Conservation (phyloP, 1,140 invertebrate species). For the Ectropis grisescens region DNA sequence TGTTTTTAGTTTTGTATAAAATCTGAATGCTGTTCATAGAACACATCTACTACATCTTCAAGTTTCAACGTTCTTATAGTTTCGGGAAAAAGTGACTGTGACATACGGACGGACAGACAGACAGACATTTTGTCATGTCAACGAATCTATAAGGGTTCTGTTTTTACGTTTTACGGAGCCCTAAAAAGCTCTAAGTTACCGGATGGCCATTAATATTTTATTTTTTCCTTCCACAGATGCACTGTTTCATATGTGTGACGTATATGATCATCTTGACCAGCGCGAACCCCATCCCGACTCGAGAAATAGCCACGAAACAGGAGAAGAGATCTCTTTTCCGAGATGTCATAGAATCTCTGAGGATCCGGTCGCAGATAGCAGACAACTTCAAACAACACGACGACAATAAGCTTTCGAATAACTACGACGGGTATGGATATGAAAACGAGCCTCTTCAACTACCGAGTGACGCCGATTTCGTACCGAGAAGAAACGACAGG, state of each 20-base stretch:
- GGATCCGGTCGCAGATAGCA: slow-evolving; percentile 36
- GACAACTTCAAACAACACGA: slow-evolving; percentile 38
- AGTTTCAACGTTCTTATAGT: no score
- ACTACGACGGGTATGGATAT: slow-evolving; percentile 29
- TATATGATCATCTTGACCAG: slow-evolving; percentile 46
- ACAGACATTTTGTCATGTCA: no score
- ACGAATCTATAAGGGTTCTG: no score
- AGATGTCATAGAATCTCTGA: slow-evolving; percentile 51
- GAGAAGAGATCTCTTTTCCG: slow-evolving; percentile 44
- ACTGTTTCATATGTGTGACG: slow-evolving; percentile 52
- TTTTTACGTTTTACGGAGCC: no score
- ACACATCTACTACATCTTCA: no score
- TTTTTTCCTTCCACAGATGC: slow-evolving; percentile 38
- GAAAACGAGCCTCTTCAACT: slow-evolving; percentile 35
- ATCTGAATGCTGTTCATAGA: no score
- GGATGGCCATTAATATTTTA: no score
- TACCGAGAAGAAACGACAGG: slow-evolving; percentile 50
- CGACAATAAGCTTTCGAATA: slow-evolving; percentile 42
- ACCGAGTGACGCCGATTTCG: slow-evolving; percentile 38
- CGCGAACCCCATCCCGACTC: slow-evolving; percentile 25
- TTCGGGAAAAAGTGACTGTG: no score
- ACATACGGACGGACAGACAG: no score
- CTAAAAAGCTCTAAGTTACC: no score
- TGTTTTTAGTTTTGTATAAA: no score
- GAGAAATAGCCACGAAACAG: slow-evolving; percentile 15